Percentiles rank a stretch among this genome's conserved stretches.
Conservation (phyloP, 2,888 invertebrate genomes). For the Matsumyia berberina region DNA sequence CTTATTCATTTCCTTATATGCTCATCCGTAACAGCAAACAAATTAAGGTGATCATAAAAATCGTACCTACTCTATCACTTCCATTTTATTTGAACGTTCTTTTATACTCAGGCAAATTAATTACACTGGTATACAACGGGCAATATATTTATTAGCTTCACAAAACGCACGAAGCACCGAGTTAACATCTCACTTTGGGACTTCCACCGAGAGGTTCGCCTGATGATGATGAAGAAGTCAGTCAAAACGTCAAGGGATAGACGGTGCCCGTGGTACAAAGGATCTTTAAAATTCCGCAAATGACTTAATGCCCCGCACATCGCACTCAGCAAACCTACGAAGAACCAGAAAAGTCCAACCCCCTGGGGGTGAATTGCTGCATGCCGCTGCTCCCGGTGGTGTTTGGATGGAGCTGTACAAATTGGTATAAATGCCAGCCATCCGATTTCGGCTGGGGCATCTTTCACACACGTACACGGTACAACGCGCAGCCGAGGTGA, state of each 20-base stretch:
- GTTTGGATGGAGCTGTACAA: conserved; percentile 39
- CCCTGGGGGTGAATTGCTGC: conserved; percentile 54
- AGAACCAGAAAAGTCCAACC: conserved; percentile 45
- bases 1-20: conserved; percentile 1
- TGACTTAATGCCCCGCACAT: conserved; percentile 66
- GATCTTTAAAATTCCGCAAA: conserved; percentile 66
- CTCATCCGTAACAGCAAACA: conserved; percentile 30
- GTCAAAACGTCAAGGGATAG: conserved; percentile 65
- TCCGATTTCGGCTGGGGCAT: conserved; percentile 40
- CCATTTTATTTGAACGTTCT: conserved; percentile 47
- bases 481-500: conserved; percentile 46
- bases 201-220: neutral
- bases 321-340: neutral
- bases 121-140: conserved; percentile 32
- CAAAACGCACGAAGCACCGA: conserved; percentile 22
- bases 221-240: conserved; percentile 69
- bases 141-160: conserved; percentile 47
- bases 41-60: conserved; percentile 42
- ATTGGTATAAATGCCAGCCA: conserved; percentile 57
- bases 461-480: conserved; percentile 49
- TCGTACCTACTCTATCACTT: conserved; percentile 42
- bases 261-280: conserved; percentile 31
- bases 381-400: conserved; percentile 66
- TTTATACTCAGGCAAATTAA: conserved; percentile 58
- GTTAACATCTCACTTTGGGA: conserved; percentile 63